Conservation (phyloP, 2,113 vertebrate genomes). For the Notechis scutatus region DNA sequence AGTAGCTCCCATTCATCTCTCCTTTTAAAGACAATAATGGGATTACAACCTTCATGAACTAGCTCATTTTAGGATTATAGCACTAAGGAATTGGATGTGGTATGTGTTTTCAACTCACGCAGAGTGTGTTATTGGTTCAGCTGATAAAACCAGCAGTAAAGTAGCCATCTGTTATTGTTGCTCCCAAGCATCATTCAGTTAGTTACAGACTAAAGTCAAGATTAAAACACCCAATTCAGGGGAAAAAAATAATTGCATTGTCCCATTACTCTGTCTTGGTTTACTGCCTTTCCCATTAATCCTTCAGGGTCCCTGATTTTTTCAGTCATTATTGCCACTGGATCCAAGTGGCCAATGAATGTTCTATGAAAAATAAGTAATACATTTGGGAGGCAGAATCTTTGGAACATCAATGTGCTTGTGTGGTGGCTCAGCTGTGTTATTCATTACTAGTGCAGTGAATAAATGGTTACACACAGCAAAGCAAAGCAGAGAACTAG, state of each 20-base stretch:
- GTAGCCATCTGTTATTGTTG: not conserved
- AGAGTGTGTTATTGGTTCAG: not conserved
- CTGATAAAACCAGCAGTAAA: conserved; percentile 34
- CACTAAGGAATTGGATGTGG: not conserved
- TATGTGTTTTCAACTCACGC: not conserved
- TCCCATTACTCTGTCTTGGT: conserved; percentile 25
- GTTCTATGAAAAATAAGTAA: conserved; percentile 28
- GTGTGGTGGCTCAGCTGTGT: conserved; percentile 64
- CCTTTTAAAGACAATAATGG: not conserved
- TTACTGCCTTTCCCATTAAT: conserved; percentile 22
- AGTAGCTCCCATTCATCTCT: not conserved
- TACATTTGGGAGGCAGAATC: conserved; percentile 47
- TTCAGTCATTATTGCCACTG: conserved; percentile 40
- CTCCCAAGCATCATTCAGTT: conserved; percentile 15
- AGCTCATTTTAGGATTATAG: not conserved
- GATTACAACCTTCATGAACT: not conserved
- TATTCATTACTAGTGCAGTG: conserved; percentile 59
- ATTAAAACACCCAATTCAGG: not conserved
- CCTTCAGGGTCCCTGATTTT: conserved; percentile 11
- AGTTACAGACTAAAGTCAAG: not conserved
- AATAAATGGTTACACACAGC: conserved; percentile 65
- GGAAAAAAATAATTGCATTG: not conserved
- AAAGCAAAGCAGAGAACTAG: conserved; percentile 60
- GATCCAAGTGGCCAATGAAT: conserved; percentile 19
- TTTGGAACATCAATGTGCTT: conserved; percentile 62